Conservation (phyloP, 2,113 vertebrate genomes). For the Oxyura jamaicensis region DNA sequence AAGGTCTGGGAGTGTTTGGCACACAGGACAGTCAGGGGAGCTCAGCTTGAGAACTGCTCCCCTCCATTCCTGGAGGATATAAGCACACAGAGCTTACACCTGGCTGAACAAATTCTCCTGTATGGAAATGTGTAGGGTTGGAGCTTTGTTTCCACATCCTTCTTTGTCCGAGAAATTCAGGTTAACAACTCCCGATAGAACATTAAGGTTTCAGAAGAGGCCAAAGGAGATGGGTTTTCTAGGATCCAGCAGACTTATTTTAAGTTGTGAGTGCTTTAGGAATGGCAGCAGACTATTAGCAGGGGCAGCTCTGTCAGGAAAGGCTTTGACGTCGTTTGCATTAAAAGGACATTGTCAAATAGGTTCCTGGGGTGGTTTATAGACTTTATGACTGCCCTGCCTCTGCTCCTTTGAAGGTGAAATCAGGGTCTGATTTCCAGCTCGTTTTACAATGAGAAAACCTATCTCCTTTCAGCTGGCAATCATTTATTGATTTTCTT, state of each 20-base stretch:
- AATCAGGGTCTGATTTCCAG: background rate
- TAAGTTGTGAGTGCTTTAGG: background rate
- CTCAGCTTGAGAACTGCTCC: background rate
- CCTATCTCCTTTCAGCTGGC: background rate
- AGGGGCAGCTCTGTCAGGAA: background rate
- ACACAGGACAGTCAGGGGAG: background rate
- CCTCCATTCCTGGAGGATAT: background rate
- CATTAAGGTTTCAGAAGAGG: background rate
- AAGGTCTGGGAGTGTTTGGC: background rate
- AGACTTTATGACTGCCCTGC: background rate
- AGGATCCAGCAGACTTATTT: background rate
- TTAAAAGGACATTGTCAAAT: background rate
- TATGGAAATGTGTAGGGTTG: background rate
- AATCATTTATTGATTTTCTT: conserved; percentile 21
- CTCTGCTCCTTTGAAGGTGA: background rate
- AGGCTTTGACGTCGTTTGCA: background rate
- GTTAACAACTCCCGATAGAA: background rate
- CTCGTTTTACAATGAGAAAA: background rate
- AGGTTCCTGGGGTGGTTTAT: background rate
- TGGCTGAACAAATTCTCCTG: background rate
- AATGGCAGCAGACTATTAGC: background rate
- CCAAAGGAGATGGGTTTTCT: background rate
- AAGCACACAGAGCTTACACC: accelerated
- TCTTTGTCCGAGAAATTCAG: background rate
- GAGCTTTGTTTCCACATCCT: background rate